Conservation (phyloP, 2,113 vertebrate genomes). For the Myanophis thanlyinensis region DNA sequence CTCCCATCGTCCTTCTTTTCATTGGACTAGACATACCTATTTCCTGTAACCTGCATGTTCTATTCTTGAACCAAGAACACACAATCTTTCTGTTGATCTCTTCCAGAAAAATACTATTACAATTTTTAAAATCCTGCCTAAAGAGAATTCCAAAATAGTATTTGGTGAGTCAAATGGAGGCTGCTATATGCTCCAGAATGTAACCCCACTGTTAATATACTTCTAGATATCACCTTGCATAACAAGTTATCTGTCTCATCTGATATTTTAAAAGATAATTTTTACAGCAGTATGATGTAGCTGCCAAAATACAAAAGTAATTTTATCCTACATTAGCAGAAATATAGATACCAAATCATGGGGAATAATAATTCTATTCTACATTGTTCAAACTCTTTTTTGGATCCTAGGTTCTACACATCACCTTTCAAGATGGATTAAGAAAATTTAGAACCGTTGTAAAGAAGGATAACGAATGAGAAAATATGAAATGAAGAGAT, state of each 20-base stretch:
- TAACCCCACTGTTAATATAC: background rate
- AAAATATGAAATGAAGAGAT: background rate
- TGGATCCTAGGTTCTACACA: background rate
- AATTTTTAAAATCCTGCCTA: background rate
- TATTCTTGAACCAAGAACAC: background rate
- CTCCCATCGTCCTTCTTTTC: background rate
- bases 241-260: background rate
- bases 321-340: background rate
- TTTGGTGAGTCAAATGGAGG: background rate
- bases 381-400: background rate
- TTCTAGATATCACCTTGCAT: background rate
- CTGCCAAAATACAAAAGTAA: background rate
- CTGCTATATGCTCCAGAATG: background rate
- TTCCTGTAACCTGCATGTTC: background rate
- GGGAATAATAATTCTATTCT: background rate
- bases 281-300: background rate
- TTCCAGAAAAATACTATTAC: background rate
- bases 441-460: background rate
- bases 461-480: background rate
- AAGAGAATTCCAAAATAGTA: background rate
- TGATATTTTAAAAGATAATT: background rate
- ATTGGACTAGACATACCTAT: background rate
- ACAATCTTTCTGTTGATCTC: background rate
- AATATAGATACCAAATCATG: background rate
- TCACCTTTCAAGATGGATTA: background rate